Percentiles rank a stretch among this genome's conserved stretches.
Evolutionary conservation across 64 coral and sea anemone species (phyloP).

Genomic region (Exaiptasia diaphana): DNA sequence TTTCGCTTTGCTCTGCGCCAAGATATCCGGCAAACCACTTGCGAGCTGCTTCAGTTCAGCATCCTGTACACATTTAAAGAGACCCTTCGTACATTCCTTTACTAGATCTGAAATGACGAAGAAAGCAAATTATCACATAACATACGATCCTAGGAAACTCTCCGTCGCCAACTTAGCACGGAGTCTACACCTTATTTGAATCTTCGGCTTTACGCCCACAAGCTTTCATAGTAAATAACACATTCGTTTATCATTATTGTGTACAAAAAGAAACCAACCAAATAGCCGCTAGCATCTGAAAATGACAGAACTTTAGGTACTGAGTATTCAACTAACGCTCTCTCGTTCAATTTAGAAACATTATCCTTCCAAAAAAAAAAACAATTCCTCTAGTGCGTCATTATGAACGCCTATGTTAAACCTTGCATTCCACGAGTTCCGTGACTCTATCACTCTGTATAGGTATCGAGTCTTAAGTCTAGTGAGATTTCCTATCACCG

Average conservation of each 20-base stretch:
- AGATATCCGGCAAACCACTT: neutral
- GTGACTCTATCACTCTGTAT: constrained; percentile 10
- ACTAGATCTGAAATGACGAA: neutral
- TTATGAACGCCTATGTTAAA: constrained; percentile 5
- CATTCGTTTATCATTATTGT: neutral
- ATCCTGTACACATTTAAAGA: neutral
- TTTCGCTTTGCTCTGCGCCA: neutral
- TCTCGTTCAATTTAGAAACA: constrained; percentile 31
- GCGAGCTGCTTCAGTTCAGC: neutral
- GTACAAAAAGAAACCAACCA: too few relatives aligned
- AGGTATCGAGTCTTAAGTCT: constrained; percentile 33
- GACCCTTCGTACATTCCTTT: neutral
- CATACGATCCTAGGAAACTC: neutral
- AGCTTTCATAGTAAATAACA: neutral
- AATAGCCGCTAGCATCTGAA: constrained; percentile 37
- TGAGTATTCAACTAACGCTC: constrained; percentile 2
- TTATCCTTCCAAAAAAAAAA: constrained; percentile 61
- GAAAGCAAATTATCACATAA: neutral
- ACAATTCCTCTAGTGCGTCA: constrained; percentile 10
- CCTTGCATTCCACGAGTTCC: constrained; percentile 9
- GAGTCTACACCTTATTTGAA: neutral
- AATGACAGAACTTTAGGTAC: constrained; percentile 26
- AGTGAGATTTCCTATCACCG: constrained; percentile 41
- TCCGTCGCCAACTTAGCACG: neutral
- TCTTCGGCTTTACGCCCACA: neutral